Percentiles rank a stretch among this genome's conserved stretches.
Evolutionary conservation across 2,113 vertebrate species (phyloP).

Genomic region (Baryphthengus martii): DNA sequence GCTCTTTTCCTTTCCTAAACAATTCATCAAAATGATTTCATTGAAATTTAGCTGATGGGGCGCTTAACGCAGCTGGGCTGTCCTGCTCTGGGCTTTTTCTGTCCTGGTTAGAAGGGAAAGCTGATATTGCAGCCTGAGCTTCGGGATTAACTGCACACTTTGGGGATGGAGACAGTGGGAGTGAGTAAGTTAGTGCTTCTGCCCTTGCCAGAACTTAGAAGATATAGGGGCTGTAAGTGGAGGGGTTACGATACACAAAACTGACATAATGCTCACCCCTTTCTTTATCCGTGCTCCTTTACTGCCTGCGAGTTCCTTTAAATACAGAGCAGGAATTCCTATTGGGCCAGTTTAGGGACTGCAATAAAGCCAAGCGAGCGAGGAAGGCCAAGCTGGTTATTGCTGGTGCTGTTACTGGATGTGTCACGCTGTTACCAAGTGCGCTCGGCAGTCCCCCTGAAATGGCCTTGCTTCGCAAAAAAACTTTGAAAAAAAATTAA

Average conservation of each 20-base stretch:
- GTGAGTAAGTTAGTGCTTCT: constrained; percentile 7
- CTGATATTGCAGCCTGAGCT: neutral
- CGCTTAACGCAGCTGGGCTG: constrained; percentile 52
- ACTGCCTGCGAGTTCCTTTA: neutral
- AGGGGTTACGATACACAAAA: neutral
- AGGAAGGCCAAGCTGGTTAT: neutral
- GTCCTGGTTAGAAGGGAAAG: constrained; percentile 34
- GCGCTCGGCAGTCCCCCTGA: neutral
- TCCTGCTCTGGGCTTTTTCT: constrained; percentile 15
- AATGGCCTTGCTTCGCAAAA: neutral
- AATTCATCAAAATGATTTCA: constrained; percentile 66
- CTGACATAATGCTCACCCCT: neutral
- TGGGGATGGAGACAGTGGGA: constrained; percentile 26
- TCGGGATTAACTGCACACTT: neutral
- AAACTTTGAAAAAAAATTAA: neutral
- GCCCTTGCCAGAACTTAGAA: neutral
- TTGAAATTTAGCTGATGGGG: constrained; percentile 65
- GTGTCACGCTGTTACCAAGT: neutral
- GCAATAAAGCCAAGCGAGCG: neutral
- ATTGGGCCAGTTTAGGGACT: neutral
- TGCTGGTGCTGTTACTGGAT: neutral
- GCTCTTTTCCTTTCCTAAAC: constrained; percentile 50
- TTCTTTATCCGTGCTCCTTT: neutral
- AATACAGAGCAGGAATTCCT: neutral
- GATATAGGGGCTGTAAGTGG: constrained; percentile 10